phyloP scores from a whole-genome alignment of 2,888 invertebrate species.

The Chelonus formosanus region DNA sequence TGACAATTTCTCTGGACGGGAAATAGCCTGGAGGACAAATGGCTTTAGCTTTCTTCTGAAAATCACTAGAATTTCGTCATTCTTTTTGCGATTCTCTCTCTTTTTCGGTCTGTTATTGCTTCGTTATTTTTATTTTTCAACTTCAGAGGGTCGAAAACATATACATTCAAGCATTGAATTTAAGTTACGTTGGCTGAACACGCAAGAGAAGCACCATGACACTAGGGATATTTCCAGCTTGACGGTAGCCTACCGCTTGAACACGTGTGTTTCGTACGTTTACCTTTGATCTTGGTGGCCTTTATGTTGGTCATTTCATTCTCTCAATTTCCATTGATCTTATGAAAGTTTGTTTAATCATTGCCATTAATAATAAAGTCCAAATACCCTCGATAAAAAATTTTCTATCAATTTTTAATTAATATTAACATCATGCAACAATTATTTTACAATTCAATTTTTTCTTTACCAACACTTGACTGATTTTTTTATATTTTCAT shows the following conservation, averaged over 20 bases:
- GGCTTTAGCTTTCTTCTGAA: not conserved
- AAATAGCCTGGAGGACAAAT: constrained; percentile 10
- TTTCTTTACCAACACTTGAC: no score
- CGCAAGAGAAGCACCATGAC: constrained; percentile 30
- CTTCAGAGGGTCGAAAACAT: no score
- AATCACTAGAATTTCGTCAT: not conserved
- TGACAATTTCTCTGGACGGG: constrained; percentile 13
- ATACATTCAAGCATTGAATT: not conserved
- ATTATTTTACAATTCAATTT: no score
- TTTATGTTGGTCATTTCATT: constrained; percentile 20
- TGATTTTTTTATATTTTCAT: no score
- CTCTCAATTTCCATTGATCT: not conserved
- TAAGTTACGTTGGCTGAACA: constrained; percentile 33
- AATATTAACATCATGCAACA: no score
- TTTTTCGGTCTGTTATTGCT: no score
- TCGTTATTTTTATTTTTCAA: no score
- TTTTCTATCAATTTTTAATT: no score
- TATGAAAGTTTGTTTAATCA: no score
- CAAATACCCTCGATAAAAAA: no score
- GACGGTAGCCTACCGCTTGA: constrained; percentile 41
- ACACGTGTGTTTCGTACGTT: constrained; percentile 26
- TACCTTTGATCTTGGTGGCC: constrained; percentile 31
- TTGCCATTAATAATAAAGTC: no score
- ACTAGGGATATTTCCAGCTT: constrained; percentile 41
- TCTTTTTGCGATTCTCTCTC: no score